These are phyloP conservation scores for Microcebus murinus DNA, from an alignment of 2,113 vertebrate species.

Conservation along the genomic window DNA sequence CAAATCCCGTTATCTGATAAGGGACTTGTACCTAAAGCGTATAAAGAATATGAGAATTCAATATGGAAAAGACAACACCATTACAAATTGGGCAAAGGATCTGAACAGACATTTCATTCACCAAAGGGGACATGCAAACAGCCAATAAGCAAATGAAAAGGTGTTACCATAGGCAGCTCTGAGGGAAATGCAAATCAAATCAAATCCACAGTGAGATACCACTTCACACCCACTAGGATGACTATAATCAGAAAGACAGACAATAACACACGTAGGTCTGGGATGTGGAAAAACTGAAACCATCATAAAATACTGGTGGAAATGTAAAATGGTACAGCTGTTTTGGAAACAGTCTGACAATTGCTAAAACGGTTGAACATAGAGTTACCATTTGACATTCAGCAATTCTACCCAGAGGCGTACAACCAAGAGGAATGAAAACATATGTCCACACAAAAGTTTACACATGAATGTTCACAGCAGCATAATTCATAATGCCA, in stretches of 20 bases:
- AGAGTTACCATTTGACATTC: neutral
- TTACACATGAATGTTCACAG: neutral
- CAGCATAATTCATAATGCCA: neutral
- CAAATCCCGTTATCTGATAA: neutral
- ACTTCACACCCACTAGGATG: neutral
- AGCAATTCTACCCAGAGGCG: neutral
- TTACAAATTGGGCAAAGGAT: neutral
- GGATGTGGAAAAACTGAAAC: neutral
- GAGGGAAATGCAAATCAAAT: neutral
- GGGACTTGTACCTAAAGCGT: neutral
- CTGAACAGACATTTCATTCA: neutral
- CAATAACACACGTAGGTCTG: too few relatives aligned
- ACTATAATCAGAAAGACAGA: neutral
- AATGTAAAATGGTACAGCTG: neutral
- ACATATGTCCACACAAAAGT: neutral
- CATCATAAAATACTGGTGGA: neutral
- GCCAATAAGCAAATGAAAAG: neutral
- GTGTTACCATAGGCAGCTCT: neutral
- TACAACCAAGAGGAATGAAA: neutral
- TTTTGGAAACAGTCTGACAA: neutral
- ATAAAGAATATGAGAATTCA: neutral
- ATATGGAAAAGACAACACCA: neutral
- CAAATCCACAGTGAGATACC: neutral
- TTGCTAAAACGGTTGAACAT: neutral
- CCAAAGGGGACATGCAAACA: neutral